Percentiles rank a stretch among this genome's conserved stretches.
These are phyloP conservation scores for Cyclargus thomasi DNA, from an alignment of 1,140 invertebrate species.

Conservation along the genomic window DNA sequence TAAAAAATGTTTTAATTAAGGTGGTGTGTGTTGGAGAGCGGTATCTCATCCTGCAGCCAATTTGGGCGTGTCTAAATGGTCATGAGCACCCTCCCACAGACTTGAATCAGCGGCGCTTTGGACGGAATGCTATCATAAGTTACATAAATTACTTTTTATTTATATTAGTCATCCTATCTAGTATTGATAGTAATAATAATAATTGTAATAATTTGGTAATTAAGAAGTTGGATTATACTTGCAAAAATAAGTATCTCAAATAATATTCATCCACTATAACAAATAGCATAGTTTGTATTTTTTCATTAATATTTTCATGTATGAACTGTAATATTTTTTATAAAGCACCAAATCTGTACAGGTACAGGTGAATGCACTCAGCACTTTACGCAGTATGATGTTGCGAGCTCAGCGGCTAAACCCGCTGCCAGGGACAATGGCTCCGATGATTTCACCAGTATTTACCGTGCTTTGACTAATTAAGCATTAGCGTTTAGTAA, in stretches of 20 bases:
- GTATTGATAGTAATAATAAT: too few species aligned
- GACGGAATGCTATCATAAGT: not conserved
- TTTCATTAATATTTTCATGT: too few species aligned
- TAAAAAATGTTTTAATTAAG: not conserved
- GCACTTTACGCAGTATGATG: not conserved
- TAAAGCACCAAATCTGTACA: too few species aligned
- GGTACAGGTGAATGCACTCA: too few species aligned
- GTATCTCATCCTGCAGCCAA: not conserved
- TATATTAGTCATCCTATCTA: too few species aligned
- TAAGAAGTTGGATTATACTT: too few species aligned
- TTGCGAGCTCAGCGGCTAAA: not conserved
- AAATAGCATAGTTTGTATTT: too few species aligned
- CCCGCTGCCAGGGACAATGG: not conserved
- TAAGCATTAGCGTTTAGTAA: constrained; percentile 44
- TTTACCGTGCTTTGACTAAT: constrained; percentile 42
- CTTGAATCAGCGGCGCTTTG: not conserved
- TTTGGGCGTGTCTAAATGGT: not conserved
- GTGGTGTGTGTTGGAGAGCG: not conserved
- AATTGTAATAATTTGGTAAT: too few species aligned
- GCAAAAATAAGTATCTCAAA: too few species aligned
- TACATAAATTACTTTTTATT: not conserved
- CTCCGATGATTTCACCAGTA: constrained; percentile 1
- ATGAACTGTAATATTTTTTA: too few species aligned
- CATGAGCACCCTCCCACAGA: constrained; percentile 1
- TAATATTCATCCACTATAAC: too few species aligned